phyloP scores from a whole-genome alignment of 37 sponge, comb jelly and placozoan genomes.

The Crambe crambe region DNA sequence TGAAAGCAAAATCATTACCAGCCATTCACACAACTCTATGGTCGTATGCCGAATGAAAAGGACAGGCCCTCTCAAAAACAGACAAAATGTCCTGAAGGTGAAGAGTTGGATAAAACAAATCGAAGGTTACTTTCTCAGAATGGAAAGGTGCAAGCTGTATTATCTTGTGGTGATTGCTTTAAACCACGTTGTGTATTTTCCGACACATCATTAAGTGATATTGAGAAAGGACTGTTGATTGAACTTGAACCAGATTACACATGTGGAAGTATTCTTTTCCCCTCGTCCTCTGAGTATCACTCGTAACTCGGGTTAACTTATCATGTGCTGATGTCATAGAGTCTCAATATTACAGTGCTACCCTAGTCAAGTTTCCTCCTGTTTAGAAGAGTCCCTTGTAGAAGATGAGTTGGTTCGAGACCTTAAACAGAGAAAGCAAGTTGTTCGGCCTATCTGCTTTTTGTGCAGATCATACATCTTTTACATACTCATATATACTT shows the following conservation, averaged over 20 bases:
- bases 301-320: slow-evolving; percentile 1
- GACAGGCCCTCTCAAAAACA: slow-evolving; percentile 9
- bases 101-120: slow-evolving; percentile 25
- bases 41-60: slow-evolving; percentile 14
- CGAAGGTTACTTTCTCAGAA: background rate
- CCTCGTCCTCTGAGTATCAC: slow-evolving; percentile 6
- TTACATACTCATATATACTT: no score
- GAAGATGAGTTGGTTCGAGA: slow-evolving; percentile 1
- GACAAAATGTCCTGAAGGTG: background rate
- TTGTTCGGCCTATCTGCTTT: slow-evolving; percentile 7
- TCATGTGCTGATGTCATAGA: background rate
- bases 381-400: slow-evolving; percentile 22
- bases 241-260: slow-evolving; percentile 3
- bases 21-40: slow-evolving; percentile 23
- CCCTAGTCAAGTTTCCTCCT: background rate
- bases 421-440: background rate
- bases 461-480: background rate
- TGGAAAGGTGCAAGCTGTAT: slow-evolving; percentile 16
- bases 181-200: slow-evolving; percentile 32
- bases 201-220: background rate
- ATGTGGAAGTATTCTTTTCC: slow-evolving; percentile 24
- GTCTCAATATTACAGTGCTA: slow-evolving; percentile 18
- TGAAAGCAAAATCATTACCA: slow-evolving; percentile 18
- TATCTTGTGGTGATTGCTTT: slow-evolving; percentile 26
- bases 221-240: background rate